Evolutionary conservation across 2,113 vertebrate species (phyloP).

Genomic region (Microcebus jonahi): DNA sequence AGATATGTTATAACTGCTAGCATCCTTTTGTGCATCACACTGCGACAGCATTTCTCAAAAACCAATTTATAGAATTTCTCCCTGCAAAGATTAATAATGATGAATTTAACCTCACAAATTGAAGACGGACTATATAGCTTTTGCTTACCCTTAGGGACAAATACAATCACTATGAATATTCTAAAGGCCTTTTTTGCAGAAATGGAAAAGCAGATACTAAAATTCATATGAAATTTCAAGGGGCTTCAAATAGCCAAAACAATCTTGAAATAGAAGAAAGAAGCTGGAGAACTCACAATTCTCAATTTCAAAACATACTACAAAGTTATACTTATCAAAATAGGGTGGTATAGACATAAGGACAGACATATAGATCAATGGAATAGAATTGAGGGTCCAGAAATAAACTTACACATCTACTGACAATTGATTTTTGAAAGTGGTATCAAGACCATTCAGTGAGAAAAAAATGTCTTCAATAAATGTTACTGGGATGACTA

Average conservation of each 20-base stretch:
- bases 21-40: neutral
- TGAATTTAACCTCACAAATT: neutral
- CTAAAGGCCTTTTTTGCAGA: neutral
- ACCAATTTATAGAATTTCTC: neutral
- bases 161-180: neutral
- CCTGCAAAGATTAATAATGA: neutral
- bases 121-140: neutral
- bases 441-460: neutral
- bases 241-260: neutral
- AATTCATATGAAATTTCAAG: neutral
- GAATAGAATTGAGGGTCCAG: neutral
- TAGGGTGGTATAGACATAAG: neutral
- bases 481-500: neutral
- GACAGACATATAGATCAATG: neutral
- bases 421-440: neutral
- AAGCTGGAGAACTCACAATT: neutral
- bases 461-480: neutral
- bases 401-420: neutral
- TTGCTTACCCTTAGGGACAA: neutral
- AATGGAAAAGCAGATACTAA: neutral
- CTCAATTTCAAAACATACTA: neutral
- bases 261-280: neutral
- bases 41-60: neutral
- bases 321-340: neutral
- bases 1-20: neutral